These are phyloP conservation scores for Palaemon carinicauda DNA, from an alignment of 1,140 invertebrate species.

Conservation along the genomic window DNA sequence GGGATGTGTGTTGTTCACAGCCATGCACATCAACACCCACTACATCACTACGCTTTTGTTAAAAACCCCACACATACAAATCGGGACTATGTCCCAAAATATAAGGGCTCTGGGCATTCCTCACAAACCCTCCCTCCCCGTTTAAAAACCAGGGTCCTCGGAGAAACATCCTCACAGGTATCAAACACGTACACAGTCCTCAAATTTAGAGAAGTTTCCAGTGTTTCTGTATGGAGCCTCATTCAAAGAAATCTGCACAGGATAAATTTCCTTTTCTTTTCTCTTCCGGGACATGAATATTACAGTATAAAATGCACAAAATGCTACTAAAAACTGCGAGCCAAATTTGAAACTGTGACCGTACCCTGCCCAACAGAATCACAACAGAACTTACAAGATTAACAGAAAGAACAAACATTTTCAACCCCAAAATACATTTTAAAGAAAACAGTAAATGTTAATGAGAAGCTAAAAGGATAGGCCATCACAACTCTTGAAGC, in stretches of 20 bases:
- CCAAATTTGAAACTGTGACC: neutral
- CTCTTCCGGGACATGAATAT: neutral
- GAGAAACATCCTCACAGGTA: no score
- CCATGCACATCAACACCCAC: constrained; percentile 7
- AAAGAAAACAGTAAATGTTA: no score
- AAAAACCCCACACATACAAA: neutral
- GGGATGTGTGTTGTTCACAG: neutral
- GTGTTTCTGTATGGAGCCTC: constrained; percentile 13
- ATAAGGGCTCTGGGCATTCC: no score
- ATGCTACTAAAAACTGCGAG: neutral
- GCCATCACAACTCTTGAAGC: no score
- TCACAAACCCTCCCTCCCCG: no score
- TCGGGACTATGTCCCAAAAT: neutral
- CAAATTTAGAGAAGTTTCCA: constrained; percentile 16
- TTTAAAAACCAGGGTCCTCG: no score
- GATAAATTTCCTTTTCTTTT: neutral
- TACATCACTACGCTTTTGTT: neutral
- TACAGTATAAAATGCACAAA: neutral
- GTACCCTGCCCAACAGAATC: neutral
- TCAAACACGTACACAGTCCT: neutral
- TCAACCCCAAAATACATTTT: no score
- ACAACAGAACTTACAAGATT: no score
- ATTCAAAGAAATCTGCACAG: neutral
- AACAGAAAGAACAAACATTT: no score
- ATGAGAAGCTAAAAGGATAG: no score